These are phyloP conservation scores for Antennarius striatus DNA, from an alignment of 2,113 vertebrate genomes.

Conservation along the genomic window DNA sequence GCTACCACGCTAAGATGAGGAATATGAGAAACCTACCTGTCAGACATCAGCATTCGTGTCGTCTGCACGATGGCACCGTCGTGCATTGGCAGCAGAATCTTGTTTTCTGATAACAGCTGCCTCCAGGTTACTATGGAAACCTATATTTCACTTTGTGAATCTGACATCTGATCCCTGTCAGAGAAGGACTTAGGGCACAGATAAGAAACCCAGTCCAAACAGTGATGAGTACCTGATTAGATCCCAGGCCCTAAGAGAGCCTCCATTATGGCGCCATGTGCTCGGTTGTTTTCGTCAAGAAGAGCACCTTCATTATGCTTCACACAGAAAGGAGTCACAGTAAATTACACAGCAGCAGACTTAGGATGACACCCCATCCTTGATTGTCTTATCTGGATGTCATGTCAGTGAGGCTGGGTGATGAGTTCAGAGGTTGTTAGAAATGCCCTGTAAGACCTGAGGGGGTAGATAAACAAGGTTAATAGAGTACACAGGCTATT, in stretches of 20 bases:
- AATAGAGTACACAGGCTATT: slow-evolving; percentile 9
- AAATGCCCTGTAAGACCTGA: background rate
- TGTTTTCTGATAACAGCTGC: background rate
- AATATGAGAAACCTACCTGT: background rate
- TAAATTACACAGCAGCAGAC: slow-evolving; percentile 46
- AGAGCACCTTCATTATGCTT: slow-evolving; percentile 45
- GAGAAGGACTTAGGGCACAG: slow-evolving; percentile 13
- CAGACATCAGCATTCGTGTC: background rate
- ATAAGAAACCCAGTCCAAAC: slow-evolving; percentile 23
- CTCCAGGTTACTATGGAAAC: slow-evolving; percentile 14
- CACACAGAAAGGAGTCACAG: slow-evolving; percentile 15
- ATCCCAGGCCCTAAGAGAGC: slow-evolving; percentile 5
- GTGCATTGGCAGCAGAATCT: background rate
- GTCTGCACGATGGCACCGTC: background rate
- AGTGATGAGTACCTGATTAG: slow-evolving; percentile 41
- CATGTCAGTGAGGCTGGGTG: slow-evolving; percentile 2
- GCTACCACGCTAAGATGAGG: background rate
- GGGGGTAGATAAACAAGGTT: slow-evolving; percentile 1
- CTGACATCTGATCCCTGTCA: slow-evolving; percentile 44
- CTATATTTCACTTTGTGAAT: slow-evolving; percentile 18
- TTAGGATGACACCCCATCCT: slow-evolving; percentile 16
- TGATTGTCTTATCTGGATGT: slow-evolving; percentile 21
- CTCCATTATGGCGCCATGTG: slow-evolving; percentile 42
- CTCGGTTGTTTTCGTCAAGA: slow-evolving; percentile 38
- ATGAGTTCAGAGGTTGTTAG: slow-evolving; percentile 21